Evolutionary conservation across 2,113 vertebrate species (phyloP).

Genomic region (Oreochromis tanganicae): DNA sequence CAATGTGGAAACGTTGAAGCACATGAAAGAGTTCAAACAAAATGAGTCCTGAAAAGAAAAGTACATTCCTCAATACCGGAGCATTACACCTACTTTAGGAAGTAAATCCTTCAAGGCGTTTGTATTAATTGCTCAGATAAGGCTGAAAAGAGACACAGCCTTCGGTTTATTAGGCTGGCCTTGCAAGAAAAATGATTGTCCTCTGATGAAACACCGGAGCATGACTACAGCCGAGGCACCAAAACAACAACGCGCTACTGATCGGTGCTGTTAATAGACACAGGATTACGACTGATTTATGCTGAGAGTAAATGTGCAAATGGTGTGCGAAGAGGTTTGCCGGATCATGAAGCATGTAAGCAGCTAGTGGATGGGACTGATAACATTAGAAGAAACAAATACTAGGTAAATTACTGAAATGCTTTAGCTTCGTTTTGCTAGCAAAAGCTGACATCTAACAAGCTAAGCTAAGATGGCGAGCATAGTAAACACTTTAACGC

Average conservation of each 20-base stretch:
- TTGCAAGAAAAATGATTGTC: background rate
- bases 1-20: conserved; percentile 15
- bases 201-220: background rate
- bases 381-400: background rate
- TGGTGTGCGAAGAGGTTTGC: background rate
- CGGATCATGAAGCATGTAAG: background rate
- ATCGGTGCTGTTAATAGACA: background rate
- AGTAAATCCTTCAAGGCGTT: background rate
- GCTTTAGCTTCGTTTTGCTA: background rate
- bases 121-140: background rate
- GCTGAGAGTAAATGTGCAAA: background rate
- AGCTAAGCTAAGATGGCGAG: background rate
- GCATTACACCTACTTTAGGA: background rate
- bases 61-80: background rate
- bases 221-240: background rate
- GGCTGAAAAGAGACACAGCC: background rate
- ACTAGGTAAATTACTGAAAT: background rate
- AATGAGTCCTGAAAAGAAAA: background rate
- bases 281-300: background rate
- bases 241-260: background rate
- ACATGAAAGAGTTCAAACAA: conserved; percentile 11
- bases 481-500: background rate
- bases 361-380: background rate
- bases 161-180: background rate
- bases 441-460: background rate